Percentiles rank a stretch among this genome's conserved stretches.
phyloP scores from a whole-genome alignment of 2,797 vertebrate species.

The Dipus sagitta region DNA sequence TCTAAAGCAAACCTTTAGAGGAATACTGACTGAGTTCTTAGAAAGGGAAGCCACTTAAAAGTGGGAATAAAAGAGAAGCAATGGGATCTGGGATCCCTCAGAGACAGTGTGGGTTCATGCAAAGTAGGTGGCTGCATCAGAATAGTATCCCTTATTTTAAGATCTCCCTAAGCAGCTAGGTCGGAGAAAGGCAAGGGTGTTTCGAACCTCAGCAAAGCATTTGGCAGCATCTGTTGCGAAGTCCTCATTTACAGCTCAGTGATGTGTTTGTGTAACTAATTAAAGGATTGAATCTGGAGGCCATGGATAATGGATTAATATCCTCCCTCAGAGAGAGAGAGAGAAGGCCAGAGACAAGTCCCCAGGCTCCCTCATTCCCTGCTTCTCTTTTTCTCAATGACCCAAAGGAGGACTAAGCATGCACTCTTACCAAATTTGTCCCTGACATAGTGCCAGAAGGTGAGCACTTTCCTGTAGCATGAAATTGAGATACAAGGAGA shows the following conservation, averaged over 20 bases:
- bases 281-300: slow-evolving; percentile 56
- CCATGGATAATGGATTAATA: slow-evolving; percentile 50
- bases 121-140: neutral
- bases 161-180: slow-evolving; percentile 45
- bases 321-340: neutral
- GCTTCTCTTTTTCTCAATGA: slow-evolving; percentile 49
- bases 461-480: slow-evolving; percentile 26
- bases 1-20: neutral
- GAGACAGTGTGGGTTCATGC: neutral
- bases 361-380: neutral
- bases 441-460: neutral
- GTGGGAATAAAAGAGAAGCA: neutral
- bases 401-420: slow-evolving; percentile 11
- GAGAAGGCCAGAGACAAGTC: slow-evolving; percentile 14
- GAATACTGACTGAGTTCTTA: neutral
- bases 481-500: slow-evolving; percentile 28
- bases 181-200: slow-evolving; percentile 24
- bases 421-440: slow-evolving; percentile 10
- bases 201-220: slow-evolving; percentile 48
- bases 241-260: slow-evolving; percentile 54
- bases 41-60: slow-evolving; percentile 18
- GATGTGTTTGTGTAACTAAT: slow-evolving; percentile 59
- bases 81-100: neutral
- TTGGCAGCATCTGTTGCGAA: slow-evolving; percentile 46
- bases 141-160: neutral